A percentile compares a stretch with the other conserved stretches of the same genome.
Conservation (phyloP, 1,140 invertebrate genomes). For the Conus betulinus region DNA sequence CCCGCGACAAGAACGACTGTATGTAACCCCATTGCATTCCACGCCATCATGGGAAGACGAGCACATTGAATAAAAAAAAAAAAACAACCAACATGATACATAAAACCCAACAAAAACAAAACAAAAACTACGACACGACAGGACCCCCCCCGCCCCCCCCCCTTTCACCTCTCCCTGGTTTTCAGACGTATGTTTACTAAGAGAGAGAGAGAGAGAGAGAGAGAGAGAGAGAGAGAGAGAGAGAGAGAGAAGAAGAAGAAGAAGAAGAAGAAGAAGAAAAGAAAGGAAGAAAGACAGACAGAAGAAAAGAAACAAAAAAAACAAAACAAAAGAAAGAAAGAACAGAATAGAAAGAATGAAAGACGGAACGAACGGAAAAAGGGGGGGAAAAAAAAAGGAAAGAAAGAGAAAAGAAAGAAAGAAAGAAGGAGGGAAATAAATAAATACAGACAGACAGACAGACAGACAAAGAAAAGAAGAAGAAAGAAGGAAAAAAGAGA, state of each 20-base stretch:
- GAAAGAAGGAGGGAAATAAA: too few species aligned
- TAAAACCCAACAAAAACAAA: too few species aligned
- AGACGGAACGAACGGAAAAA: background rate
- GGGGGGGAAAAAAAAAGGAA: background rate
- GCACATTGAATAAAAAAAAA: too few species aligned
- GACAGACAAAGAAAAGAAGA: conserved; percentile 24
- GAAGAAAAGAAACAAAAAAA: conserved; percentile 12
- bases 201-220: background rate
- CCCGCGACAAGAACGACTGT: too few species aligned
- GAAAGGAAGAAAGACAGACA: background rate
- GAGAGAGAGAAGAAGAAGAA: background rate
- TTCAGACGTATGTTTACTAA: too few species aligned
- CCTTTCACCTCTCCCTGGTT: too few species aligned
- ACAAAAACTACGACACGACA: too few species aligned
- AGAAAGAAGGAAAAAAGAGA: conserved; percentile 7
- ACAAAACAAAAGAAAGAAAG: conserved; percentile 16
- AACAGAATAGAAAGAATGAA: conserved; percentile 1
- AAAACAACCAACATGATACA: too few species aligned
- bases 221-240: conserved; percentile 4
- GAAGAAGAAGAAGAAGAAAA: background rate
- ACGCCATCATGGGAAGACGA: too few species aligned
- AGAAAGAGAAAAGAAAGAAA: too few species aligned
- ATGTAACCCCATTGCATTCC: too few species aligned
- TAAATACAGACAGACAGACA: background rate
- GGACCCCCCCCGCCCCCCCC: too few species aligned